A percentile compares a stretch with the other conserved stretches of the same genome.
Conservation (phyloP, 23 tunicate species). For the Pegea sp. region DNA sequence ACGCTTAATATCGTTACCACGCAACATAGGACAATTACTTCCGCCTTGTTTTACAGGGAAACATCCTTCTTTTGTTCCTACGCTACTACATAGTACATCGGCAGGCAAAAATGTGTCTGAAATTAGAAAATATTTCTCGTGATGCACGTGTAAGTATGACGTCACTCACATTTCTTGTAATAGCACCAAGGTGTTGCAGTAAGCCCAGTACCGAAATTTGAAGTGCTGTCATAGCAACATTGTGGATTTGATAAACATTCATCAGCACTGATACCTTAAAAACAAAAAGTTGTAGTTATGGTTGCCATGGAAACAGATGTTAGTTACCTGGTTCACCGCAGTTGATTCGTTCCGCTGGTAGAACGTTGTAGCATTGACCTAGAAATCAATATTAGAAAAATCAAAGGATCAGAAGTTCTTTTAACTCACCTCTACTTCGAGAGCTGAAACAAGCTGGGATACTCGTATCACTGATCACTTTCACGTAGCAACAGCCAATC, state of each 20-base stretch:
- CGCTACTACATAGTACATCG: constrained; percentile 1
- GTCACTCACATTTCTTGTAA: constrained; percentile 39
- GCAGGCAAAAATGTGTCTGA: constrained; percentile 1
- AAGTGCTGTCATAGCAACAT: constrained; percentile 71
- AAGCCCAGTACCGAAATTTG: constrained; percentile 1
- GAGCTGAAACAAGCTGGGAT: constrained; percentile 50
- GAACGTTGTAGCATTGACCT: constrained; percentile 76
- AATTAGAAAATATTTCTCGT: background rate
- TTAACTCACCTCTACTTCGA: constrained; percentile 42
- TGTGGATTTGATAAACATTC: constrained; percentile 36
- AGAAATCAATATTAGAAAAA: constrained; percentile 1
- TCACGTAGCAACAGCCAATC: constrained; percentile 55
- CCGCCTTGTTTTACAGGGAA: constrained; percentile 1
- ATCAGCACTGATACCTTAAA: constrained; percentile 34
- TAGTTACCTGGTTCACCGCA: constrained; percentile 58
- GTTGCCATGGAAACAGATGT: background rate
- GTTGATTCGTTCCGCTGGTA: constrained; percentile 22
- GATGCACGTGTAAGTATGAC: background rate
- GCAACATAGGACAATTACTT: too few species aligned
- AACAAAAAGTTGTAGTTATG: background rate
- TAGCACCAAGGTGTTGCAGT: constrained; percentile 56
- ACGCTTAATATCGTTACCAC: background rate
- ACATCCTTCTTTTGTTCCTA: constrained; percentile 3
- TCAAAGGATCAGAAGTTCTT: too few species aligned
- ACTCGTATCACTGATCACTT: constrained; percentile 19